Conservation (phyloP, 2,888 invertebrate species). For the Trileptium ribeirensis region DNA sequence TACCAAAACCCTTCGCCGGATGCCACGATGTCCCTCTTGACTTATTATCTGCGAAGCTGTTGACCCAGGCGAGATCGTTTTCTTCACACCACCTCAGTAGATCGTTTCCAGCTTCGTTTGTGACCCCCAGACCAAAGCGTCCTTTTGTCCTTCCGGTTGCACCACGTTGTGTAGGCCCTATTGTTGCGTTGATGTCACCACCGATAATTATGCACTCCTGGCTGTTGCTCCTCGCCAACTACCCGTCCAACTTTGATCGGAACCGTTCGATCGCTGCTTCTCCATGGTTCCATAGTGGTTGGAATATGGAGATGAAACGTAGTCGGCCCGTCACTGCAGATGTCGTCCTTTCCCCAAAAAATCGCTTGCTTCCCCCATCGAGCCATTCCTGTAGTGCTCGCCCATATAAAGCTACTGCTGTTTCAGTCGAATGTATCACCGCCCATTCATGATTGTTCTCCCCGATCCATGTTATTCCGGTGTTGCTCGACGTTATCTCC, state of each 20-base stretch:
- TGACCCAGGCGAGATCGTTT: too few relatives aligned
- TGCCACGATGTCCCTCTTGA: not conserved
- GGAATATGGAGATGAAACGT: not conserved
- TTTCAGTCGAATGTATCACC: not conserved
- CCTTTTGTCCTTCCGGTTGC: not conserved
- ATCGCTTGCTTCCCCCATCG: too few relatives aligned
- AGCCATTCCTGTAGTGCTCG: not conserved
- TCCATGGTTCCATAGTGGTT: slow-evolving; percentile 8
- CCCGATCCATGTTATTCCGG: too few relatives aligned
- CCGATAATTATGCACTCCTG: not conserved
- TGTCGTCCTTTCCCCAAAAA: not conserved
- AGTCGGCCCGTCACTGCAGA: not conserved
- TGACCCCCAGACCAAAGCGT: not conserved
- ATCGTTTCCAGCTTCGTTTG: not conserved
- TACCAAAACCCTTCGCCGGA: not conserved
- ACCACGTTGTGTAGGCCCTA: not conserved
- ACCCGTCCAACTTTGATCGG: not conserved
- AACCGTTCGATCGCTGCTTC: slow-evolving; percentile 5
- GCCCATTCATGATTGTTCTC: slow-evolving; percentile 4
- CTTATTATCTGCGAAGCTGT: not conserved
- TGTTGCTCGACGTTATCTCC: too few relatives aligned
- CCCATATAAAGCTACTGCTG: not conserved
- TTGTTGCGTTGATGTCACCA: not conserved
- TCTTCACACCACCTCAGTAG: too few relatives aligned
- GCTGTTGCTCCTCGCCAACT: not conserved